A percentile compares a stretch with the other conserved stretches of the same genome.
Conservation (phyloP, 2,113 vertebrate species). For the Aldabrachelys gigantea region DNA sequence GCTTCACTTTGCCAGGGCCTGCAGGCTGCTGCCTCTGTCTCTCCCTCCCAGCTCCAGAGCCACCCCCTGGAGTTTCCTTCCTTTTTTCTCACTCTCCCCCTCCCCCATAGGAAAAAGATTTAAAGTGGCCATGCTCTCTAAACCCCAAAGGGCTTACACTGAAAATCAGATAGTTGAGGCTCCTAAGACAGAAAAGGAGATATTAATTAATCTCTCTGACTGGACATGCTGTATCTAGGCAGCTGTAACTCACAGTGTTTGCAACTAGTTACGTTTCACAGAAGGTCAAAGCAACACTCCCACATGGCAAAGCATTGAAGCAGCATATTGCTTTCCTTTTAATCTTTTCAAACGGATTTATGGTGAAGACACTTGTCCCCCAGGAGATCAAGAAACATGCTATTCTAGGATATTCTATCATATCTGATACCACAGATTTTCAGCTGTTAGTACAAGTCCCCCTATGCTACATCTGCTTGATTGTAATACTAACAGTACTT, state of each 20-base stretch:
- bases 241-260: background rate
- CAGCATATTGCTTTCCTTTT: slow-evolving; percentile 1
- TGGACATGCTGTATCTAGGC: slow-evolving; percentile 3
- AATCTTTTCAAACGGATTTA: background rate
- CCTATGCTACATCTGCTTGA: background rate
- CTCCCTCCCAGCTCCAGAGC: too few species aligned
- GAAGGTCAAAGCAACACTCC: background rate
- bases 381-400: background rate
- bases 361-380: background rate
- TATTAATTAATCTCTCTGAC: slow-evolving; percentile 45
- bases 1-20: too few species aligned
- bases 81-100: too few species aligned
- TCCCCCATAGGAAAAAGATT: too few species aligned
- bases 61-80: too few species aligned
- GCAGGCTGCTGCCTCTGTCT: too few species aligned
- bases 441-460: accelerated
- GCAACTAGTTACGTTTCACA: background rate
- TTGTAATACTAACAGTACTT: background rate
- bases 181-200: background rate
- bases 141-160: background rate
- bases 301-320: background rate
- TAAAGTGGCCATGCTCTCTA: too few species aligned
- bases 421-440: background rate
- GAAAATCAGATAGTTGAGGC: background rate
- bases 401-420: background rate